Evolutionary conservation across 2,113 vertebrate species (phyloP).

Genomic region (Hirundichthys speculiger): DNA sequence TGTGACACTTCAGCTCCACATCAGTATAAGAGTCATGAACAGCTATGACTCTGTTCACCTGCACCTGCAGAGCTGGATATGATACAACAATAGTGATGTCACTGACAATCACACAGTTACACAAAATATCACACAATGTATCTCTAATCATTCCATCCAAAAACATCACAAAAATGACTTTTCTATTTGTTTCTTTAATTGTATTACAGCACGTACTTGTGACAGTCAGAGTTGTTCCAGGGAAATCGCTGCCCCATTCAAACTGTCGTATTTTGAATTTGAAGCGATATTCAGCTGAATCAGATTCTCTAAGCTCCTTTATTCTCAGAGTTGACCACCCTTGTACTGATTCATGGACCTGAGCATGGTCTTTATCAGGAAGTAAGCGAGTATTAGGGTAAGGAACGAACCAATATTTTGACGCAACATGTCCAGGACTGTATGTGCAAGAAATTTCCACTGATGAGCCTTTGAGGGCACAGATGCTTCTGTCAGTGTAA

Average conservation of each 20-base stretch:
- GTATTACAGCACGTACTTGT: slow-evolving; percentile 18
- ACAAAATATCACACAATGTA: not conserved
- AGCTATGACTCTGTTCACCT: slow-evolving; percentile 11
- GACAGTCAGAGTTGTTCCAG: slow-evolving; percentile 42
- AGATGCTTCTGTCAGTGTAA: slow-evolving; percentile 6
- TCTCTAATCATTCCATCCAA: not conserved
- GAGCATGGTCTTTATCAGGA: not conserved
- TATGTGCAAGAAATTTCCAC: not conserved
- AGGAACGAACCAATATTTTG: not conserved
- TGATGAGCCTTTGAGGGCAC: not conserved
- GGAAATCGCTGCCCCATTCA: slow-evolving; percentile 1
- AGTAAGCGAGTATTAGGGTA: not conserved
- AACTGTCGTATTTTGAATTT: accelerated
- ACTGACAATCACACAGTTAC: too few relatives aligned
- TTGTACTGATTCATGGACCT: accelerated
- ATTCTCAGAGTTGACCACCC: slow-evolving; percentile 33
- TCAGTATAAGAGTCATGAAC: not conserved
- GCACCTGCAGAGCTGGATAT: slow-evolving; percentile 28
- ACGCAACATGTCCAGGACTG: accelerated
- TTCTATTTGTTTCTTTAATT: not conserved
- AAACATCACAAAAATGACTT: not conserved
- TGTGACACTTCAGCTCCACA: slow-evolving; percentile 36
- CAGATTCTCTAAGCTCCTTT: slow-evolving; percentile 8
- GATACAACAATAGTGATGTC: too few relatives aligned
- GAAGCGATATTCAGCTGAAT: too few relatives aligned